Base-by-base conservation (phyloP, 2,888 invertebrate species). In the Choreutis nemorana region DNA sequence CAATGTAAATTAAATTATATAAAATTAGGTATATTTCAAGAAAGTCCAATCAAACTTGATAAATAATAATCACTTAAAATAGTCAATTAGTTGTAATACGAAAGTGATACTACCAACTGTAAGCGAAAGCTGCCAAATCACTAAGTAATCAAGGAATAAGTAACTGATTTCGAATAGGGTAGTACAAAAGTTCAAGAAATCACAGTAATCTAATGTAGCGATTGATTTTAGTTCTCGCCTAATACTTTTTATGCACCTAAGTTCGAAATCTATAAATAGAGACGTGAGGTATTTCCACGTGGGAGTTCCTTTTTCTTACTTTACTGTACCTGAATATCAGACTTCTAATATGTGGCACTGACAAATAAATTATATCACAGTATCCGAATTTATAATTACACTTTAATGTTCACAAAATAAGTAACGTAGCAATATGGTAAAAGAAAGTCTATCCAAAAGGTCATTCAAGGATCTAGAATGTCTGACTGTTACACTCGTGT, bases 281-380 rank as follows among this genome's bases (percentile, higher is more conserved):
- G 67, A 55, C 61, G 67, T 61, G 68, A 71, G 68, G 61, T 72
- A 75, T 73, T 72, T 72, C 73, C 77, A 77, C 75, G 77, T 75
- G 75, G 75, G 77, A 73, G 73, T 72, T 68, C 55, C 68, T 54
- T 55, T 39, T 46, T 36, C 44, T 55, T 2, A 23, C 15, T 24
- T 4, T 26, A 63, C 57, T 45, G 54, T 68, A 75, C 68, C 71
- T 71, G 64, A 62, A 50, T 54, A 61, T 55, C 57, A 52, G 55
- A 58, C 55, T 64, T 55, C 37, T 44, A 50, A 44, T 41, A 53
- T 56, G 60, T 62, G 57, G 67, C 66, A 65, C 67, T 56, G 55
- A 52, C 55, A 52, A 45, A 50, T 58, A 58, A 55, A 59, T 55
- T 61, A 63, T 71, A 68, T 67, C 68, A 72, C 68, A 67, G 61